Evolutionary conservation across 1,140 invertebrate genomes (phyloP).

Genomic region (Trichonephila clavipes): DNA sequence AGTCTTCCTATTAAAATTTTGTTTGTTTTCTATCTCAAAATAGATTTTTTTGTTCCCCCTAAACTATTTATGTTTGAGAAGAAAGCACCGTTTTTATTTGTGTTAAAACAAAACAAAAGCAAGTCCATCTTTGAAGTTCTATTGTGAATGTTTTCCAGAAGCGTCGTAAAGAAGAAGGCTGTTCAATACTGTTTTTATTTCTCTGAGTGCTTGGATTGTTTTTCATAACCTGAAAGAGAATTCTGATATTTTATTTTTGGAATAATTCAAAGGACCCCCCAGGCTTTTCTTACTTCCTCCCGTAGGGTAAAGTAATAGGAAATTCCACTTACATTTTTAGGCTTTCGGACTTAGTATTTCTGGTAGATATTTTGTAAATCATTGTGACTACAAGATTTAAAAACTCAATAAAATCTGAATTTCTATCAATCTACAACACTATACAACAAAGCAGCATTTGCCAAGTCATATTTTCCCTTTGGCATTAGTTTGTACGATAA

Average conservation of each 20-base stretch:
- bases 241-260: slow-evolving; percentile 40
- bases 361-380: background rate
- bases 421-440: too few species aligned
- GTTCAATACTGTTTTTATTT: slow-evolving; percentile 54
- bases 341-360: background rate
- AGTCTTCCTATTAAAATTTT: background rate
- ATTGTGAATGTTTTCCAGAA: slow-evolving; percentile 8
- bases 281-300: slow-evolving; percentile 16
- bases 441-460: too few species aligned
- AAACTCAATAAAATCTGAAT: too few species aligned
- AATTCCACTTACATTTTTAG: slow-evolving; percentile 3
- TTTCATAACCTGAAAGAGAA: slow-evolving; percentile 45
- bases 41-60: background rate
- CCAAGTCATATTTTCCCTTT: too few species aligned
- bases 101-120: slow-evolving; percentile 53
- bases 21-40: background rate
- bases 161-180: slow-evolving; percentile 17
- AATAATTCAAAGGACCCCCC: slow-evolving; percentile 32
- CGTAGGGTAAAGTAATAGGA: slow-evolving; percentile 44
- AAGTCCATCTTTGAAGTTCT: slow-evolving; percentile 26
- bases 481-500: too few species aligned
- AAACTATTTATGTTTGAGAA: slow-evolving; percentile 4
- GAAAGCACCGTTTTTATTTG: background rate
- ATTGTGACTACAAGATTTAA: background rate
- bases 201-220: slow-evolving; percentile 15